Percentiles rank a stretch among this genome's conserved stretches.
Evolutionary conservation across 2,888 invertebrate species (phyloP).

Genomic region (Coelopa pilipes): DNA sequence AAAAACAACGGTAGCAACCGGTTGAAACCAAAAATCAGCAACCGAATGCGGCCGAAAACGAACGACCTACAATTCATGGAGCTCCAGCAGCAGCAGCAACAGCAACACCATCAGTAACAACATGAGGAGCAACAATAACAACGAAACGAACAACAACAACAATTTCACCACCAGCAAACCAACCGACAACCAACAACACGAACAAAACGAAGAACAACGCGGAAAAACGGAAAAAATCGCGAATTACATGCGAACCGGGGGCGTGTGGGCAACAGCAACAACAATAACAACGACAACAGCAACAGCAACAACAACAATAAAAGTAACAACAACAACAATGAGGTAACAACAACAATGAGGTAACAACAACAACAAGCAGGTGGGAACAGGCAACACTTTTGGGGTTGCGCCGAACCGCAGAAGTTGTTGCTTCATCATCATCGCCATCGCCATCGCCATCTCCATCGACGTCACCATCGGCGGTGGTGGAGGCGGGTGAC

Average conservation of each 20-base stretch:
- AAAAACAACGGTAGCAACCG: conserved; percentile 31
- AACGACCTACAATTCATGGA: conserved; percentile 41
- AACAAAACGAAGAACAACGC: background rate
- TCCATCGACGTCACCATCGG: conserved; percentile 19
- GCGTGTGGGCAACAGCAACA: background rate
- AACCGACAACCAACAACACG: too few relatives aligned
- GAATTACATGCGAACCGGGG: background rate
- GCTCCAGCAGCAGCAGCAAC: conserved; percentile 33
- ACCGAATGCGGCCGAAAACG: conserved; percentile 54
- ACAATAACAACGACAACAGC: too few relatives aligned
- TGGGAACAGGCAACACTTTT: conserved; percentile 44
- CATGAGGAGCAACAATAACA: too few relatives aligned
- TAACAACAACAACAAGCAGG: background rate
- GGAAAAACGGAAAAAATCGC: conserved; percentile 23
- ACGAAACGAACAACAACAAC: conserved; percentile 34
- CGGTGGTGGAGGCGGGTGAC: background rate
- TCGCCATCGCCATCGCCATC: conserved; percentile 8
- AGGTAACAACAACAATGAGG: background rate
- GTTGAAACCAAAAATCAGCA: conserved; percentile 63
- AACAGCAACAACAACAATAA: too few relatives aligned
- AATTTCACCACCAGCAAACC: too few relatives aligned
- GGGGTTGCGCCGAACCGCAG: conserved; percentile 51
- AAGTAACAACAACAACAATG: background rate
- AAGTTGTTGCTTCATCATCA: conserved; percentile 45
- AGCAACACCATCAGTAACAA: too few relatives aligned